Base-by-base conservation (phyloP, 2,888 invertebrate species). In the Folsomia candida region DNA sequence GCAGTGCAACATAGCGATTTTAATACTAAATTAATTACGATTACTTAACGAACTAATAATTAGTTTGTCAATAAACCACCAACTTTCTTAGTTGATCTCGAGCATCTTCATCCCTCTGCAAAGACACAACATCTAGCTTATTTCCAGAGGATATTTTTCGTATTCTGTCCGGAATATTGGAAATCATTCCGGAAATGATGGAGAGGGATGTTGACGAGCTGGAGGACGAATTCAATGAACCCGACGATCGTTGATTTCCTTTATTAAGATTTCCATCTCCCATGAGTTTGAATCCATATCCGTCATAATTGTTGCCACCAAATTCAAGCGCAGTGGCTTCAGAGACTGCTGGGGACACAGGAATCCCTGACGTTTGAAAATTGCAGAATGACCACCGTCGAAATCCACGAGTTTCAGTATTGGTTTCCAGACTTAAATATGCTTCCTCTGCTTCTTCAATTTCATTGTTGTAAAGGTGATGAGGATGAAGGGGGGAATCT, bases 311-410 rank as follows among this genome's bases (percentile, higher is more conserved):
- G 47, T 72, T 70, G 68, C 68, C 70, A 11, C 69, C 69, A 68
- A 76, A 76, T 24, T 76, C 69, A 18, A 54, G 18, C 11, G 73
- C 62, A 24, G 54, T 72, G 11, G 70, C 22, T 37, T 76, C 74
- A 11, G 68, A 69, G 26, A 72, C 74, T 11, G 68, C 65, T 4
- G 74, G 74, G 25, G 54, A 25, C 1, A 68, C 74, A 9, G 66
- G 71, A 51, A 69, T 58, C 26, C 64, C 70, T 11, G 72, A 67
- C 11, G 68, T 65, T 63, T 76, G 76, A 28, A 72, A 74, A 37
- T 76, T 62, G 27, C 72, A 74, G n/a, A 76, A 62, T 4, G 76
- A 76, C 76, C 76, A 76, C 24, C 72, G 62, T 14, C 76, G 68
- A 59, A 76, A 76, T 37, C 64, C 63, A 4, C 62, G 68, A 4